phyloP scores from a whole-genome alignment of 2,888 invertebrate species.

The Dendrolimus pini region DNA sequence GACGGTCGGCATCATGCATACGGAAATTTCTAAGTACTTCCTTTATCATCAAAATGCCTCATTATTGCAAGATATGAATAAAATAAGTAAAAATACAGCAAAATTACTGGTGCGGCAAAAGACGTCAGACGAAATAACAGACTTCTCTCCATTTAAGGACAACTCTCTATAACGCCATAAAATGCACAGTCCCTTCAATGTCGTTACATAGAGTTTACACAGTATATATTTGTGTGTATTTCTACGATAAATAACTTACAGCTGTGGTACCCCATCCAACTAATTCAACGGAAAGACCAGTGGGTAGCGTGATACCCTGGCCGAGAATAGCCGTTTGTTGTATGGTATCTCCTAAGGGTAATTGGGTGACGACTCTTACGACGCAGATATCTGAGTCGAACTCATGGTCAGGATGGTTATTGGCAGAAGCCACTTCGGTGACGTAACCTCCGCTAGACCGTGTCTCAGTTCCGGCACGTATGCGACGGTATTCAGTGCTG shows the following conservation, averaged over 20 bases:
- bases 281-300: constrained; percentile 12
- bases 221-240: too few relatives aligned
- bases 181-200: too few relatives aligned
- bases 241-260: constrained; percentile 11
- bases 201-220: too few relatives aligned
- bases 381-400: constrained; percentile 35
- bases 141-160: too few relatives aligned
- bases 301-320: constrained; percentile 11
- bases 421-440: constrained; percentile 8
- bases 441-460: constrained; percentile 37
- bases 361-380: constrained; percentile 19
- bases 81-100: too few relatives aligned
- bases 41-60: too few relatives aligned
- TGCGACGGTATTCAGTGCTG: constrained; percentile 24
- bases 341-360: constrained; percentile 7
- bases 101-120: too few relatives aligned
- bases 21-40: too few relatives aligned
- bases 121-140: too few relatives aligned
- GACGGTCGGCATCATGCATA: too few relatives aligned
- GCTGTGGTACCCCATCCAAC: constrained; percentile 22
- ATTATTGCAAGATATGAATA: too few relatives aligned
- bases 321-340: constrained; percentile 8
- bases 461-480: constrained; percentile 38
- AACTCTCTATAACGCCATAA: too few relatives aligned
- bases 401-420: constrained; percentile 26